These are phyloP conservation scores for Cassiopea andromeda DNA, from an alignment of 30 jellyfish, hydroid and myxozoan species.

Conservation along the genomic window DNA sequence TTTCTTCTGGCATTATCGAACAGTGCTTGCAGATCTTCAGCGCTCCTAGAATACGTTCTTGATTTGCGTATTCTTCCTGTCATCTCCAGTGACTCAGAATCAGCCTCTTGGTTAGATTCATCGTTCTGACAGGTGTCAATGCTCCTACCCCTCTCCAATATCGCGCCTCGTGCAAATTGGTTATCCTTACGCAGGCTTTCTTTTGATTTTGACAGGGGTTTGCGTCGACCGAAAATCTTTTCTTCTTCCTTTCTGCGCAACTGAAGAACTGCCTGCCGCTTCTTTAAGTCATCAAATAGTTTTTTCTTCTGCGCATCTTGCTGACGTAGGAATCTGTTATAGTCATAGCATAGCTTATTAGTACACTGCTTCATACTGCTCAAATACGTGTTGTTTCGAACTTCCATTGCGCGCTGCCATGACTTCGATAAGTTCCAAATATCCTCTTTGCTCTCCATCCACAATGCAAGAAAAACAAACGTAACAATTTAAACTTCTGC, in stretches of 20 bases:
- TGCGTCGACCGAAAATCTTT: not conserved
- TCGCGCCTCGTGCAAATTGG: not conserved
- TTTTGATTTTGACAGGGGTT: not conserved
- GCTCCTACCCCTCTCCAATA: not conserved
- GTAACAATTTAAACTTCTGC: no score
- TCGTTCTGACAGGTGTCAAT: not conserved
- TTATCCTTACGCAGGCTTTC: conserved; percentile 7
- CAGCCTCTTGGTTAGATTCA: not conserved
- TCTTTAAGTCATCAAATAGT: conserved; percentile 7
- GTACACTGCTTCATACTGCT: conserved; percentile 4
- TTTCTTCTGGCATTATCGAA: not conserved
- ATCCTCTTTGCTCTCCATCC: conserved; percentile 1
- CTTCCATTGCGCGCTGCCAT: conserved; percentile 43
- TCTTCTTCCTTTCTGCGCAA: not conserved
- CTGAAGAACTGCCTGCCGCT: conserved; percentile 5
- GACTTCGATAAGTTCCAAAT: not conserved
- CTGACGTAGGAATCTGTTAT: conserved; percentile 15
- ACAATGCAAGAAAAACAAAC: not conserved
- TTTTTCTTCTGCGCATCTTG: conserved; percentile 26
- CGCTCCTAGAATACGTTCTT: conserved; percentile 19
- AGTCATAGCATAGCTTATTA: not conserved
- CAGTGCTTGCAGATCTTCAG: conserved; percentile 2
- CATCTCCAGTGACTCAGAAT: not conserved
- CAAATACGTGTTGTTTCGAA: conserved; percentile 11
- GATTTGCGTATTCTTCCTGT: not conserved